Conservation (phyloP, 2,797 vertebrate species). For the Hippoglossus hippoglossus region DNA sequence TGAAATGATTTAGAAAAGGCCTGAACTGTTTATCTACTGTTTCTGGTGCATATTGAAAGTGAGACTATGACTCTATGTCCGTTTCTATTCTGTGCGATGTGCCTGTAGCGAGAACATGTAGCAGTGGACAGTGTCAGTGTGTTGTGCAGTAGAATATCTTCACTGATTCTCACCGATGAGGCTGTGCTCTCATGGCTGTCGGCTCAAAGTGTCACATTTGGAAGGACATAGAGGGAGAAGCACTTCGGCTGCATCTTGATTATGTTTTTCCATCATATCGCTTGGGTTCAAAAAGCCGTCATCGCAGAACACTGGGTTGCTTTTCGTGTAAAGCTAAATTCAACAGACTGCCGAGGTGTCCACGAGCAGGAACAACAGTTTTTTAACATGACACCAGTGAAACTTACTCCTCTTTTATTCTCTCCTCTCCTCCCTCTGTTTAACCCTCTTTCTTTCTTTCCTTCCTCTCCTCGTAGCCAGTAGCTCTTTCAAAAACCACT, state of each 20-base stretch:
- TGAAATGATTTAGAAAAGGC: no score
- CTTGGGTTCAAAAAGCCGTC: no score
- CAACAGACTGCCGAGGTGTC: not conserved
- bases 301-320: not conserved
- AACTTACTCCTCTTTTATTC: conserved; percentile 28
- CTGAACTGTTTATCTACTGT: no score
- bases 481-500: conserved; percentile 91
- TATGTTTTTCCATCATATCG: not conserved
- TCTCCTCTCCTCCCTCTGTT: conserved; percentile 13
- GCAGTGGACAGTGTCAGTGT: no score
- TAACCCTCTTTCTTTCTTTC: conserved; percentile 17
- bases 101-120: no score
- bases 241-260: not conserved
- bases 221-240: conserved; percentile 2
- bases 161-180: not conserved
- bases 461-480: conserved; percentile 79
- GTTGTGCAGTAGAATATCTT: not conserved
- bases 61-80: no score
- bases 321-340: not conserved
- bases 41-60: no score
- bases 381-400: conserved; percentile 24
- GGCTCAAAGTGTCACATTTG: conserved; percentile 12
- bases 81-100: no score
- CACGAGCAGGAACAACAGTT: not conserved
- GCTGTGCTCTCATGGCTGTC: not conserved